Evolutionary conservation across 2,888 invertebrate genomes (phyloP), one percentile per base, ranked within the genome.

Genomic region (Buathra laborator): DNA sequence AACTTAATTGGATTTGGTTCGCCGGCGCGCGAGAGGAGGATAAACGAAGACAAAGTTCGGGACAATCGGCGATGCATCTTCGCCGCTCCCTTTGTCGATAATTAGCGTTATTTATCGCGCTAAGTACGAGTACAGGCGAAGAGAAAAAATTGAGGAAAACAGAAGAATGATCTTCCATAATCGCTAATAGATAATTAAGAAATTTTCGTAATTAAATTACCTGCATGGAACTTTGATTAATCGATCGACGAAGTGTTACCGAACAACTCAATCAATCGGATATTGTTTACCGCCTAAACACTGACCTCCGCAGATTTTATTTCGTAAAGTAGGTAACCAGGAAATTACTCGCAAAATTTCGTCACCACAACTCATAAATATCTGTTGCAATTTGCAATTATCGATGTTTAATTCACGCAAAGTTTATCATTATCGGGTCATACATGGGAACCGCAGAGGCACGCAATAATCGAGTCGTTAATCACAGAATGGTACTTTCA

Each of bases 331-430:
- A 9, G 16, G 46, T 46, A 29, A 74, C 29, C 10, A 62, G 64
- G 37, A 75, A 48, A 75, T 74, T 16, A 75, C 51, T 75, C 75
- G 24, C 48, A 12, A 14, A 14, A 16, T 12, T 24, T 66, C 48
- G 51, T 53, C 51, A 43, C 19, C 48, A 51, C 64, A 66, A 66
- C 44, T 72, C 19, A 59, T 66, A 37, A 76, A 66, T 37, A 19
- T 75, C 51, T 7, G 32, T 66, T 24, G 56, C n/a, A 59, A 59
- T 5, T 32, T 43, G 53, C 24, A n/a, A 72, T 43, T 59, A 44
- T 59, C 44, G 37, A 44, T 3, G 43, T 24, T 72, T 19, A 2
- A 53, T 37, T 43, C 32, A n/a, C n/a, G 14, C 43, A 12, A 37
- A 29, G 16, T 16, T 53, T 71, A 53, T 71, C 24, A 24, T 66